A percentile compares a stretch with the other conserved stretches of the same genome.
These are phyloP conservation scores for Phenacoccus solenopsis DNA, from an alignment of 1,140 invertebrate species.

Conservation along the genomic window DNA sequence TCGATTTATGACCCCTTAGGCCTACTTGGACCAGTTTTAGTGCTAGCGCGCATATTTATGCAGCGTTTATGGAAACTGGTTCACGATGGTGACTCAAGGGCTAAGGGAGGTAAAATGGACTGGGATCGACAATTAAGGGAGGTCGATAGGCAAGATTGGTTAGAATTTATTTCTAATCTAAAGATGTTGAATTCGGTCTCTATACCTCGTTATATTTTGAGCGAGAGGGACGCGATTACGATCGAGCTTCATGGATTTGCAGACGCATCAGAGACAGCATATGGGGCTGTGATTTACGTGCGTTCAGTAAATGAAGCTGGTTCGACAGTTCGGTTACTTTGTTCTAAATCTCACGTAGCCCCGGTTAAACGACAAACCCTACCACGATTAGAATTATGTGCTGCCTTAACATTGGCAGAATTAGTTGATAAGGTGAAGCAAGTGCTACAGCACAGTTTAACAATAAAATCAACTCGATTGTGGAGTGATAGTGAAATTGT, in stretches of 20 bases:
- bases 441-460: no score
- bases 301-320: not conserved
- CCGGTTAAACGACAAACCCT: no score
- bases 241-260: conserved; percentile 27
- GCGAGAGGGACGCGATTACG: not conserved
- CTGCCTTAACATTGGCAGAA: no score
- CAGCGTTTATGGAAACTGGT: conserved; percentile 24
- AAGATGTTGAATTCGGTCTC: not conserved
- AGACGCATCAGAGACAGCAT: conserved; percentile 28
- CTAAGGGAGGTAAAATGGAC: conserved; percentile 25
- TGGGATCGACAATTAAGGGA: conserved; percentile 32
- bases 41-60: conserved; percentile 22
- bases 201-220: not conserved
- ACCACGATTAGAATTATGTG: no score
- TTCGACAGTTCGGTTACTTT: conserved; percentile 15
- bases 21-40: conserved; percentile 26
- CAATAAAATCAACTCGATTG: no score
- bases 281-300: conserved; percentile 29
- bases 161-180: not conserved
- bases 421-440: no score
- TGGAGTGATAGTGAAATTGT: no score
- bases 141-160: not conserved
- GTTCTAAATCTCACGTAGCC: conserved; percentile 31
- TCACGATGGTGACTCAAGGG: no score
- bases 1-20: conserved; percentile 30